Evolutionary conservation across 2,113 vertebrate genomes (phyloP).

Genomic region (Balaeniceps rex): DNA sequence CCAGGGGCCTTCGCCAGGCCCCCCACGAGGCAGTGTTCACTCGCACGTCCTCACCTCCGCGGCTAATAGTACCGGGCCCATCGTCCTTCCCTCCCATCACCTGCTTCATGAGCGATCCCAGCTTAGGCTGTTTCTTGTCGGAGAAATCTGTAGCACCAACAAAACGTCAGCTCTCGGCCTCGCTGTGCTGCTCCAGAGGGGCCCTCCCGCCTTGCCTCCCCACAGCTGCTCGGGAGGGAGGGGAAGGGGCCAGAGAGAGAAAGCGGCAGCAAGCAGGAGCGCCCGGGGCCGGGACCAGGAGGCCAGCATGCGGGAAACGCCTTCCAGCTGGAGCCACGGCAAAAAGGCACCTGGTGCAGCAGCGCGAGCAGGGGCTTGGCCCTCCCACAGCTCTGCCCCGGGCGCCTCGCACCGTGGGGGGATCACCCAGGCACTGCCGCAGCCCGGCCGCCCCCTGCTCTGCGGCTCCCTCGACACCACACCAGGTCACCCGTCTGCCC

Average conservation of each 20-base stretch:
- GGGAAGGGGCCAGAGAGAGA: background rate
- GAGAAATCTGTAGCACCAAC: constrained; percentile 81
- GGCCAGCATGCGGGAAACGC: background rate
- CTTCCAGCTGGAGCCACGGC: background rate
- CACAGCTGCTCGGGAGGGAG: background rate
- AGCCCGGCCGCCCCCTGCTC: background rate
- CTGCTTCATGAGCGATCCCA: constrained; percentile 91
- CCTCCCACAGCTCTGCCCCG: background rate
- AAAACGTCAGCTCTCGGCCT: constrained; percentile 31
- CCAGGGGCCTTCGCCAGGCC: background rate
- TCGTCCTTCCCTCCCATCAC: constrained; percentile 89
- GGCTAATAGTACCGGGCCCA: constrained; percentile 76
- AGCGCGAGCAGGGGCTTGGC: fast-evolving
- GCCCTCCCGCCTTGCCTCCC: background rate
- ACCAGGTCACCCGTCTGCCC: background rate
- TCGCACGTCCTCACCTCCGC: constrained; percentile 74
- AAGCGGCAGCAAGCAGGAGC: background rate
- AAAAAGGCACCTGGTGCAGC: background rate
- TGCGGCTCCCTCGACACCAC: background rate
- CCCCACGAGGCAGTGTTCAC: background rate
- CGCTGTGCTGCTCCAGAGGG: background rate
- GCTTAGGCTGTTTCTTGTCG: constrained; percentile 88
- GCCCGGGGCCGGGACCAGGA: fast-evolving
- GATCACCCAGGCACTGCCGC: background rate
- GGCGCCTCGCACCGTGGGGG: background rate